A percentile compares a stretch with the other conserved stretches of the same genome.
These are phyloP conservation scores for Nothoprocta perdicaria DNA, from an alignment of 2,113 vertebrate species.

Conservation along the genomic window DNA sequence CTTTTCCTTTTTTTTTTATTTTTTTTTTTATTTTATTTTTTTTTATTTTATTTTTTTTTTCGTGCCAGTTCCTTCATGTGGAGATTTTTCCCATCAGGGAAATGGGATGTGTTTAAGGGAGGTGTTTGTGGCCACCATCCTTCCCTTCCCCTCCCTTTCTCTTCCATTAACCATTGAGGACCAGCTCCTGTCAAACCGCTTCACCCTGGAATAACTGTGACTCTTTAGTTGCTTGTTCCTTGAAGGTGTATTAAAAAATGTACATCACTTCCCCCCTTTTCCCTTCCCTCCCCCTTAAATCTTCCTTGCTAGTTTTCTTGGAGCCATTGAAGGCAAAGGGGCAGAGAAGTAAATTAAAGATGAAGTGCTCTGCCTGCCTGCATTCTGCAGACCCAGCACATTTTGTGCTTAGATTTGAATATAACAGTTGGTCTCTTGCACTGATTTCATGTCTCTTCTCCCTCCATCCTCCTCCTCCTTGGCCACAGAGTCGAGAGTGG, in stretches of 20 bases:
- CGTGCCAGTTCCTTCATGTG: constrained; percentile 59
- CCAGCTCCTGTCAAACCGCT: constrained; percentile 35
- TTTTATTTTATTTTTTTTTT: too few relatives aligned
- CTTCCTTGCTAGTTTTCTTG: not conserved
- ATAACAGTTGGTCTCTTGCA: not conserved
- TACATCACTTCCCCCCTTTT: not conserved
- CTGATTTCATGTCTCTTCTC: constrained; percentile 6
- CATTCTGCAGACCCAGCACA: constrained; percentile 4
- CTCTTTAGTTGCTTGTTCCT: constrained; percentile 30
- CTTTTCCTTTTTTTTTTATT: constrained; percentile 2
- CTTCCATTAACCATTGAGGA: constrained; percentile 28
- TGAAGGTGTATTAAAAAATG: constrained; percentile 19
- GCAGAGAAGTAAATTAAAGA: constrained; percentile 54
- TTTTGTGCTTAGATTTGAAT: constrained; percentile 55
- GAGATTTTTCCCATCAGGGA: constrained; percentile 69
- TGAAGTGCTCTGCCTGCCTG: not conserved
- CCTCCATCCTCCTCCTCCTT: constrained; percentile 5
- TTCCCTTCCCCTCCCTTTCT: constrained; percentile 25
- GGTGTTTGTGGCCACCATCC: constrained; percentile 29
- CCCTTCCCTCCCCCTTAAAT: fast-evolving
- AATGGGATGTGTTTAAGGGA: constrained; percentile 69
- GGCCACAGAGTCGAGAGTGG: constrained; percentile 16
- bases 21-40: too few relatives aligned
- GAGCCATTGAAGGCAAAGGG: constrained; percentile 12
- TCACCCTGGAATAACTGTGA: constrained; percentile 36